Evolutionary conservation across 2,113 vertebrate species (phyloP), one percentile per base, ranked within the genome.

Genomic region (Antennarius striatus): DNA sequence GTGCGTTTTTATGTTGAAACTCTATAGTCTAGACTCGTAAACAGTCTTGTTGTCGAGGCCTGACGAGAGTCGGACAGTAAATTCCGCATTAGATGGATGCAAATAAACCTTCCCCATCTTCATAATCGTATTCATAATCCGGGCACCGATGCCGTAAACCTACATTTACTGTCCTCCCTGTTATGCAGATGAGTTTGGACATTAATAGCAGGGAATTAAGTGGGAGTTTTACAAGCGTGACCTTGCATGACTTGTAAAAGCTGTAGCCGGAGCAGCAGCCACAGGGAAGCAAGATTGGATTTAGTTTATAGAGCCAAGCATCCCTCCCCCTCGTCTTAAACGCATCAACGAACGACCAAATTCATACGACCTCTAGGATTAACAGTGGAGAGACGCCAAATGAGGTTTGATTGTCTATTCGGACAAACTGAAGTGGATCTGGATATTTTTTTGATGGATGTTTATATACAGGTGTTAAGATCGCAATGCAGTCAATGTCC

Each of bases 71-170:
- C 7, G 7, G 3, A 36, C 32, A 36, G 32, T 7, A 48, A 49
- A 49, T 14, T 49, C 6, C 15, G 66, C 56, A 75, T 9, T 22
- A 9, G 49, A 28, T 14, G 49, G 63, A 58, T 63, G 73, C 53
- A 76, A 82, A 83, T 75, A 65, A 76, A 84, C 71, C 70, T 65
- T 64, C 62, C 79, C 82, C 85, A 81, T 68, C 55, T 65, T 66
- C 42, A 43, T 43, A 43, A 43, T 51, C 58, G 53, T 36, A 66
- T 76, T 83, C 57, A 83, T 69, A 59, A 75, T 73, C 77, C 61
- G 78, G 72, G 73, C 80, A 83, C 82, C 42, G 22, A 78, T 49
- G 70, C 65, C 63, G 81, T 91, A 88, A 90, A 90, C 58, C 51
- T 14, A 67, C 80, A 77, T 79, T 86, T 79, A 83, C 73, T 59